Evolutionary conservation across 2,113 vertebrate species (phyloP), one percentile per base, ranked within the genome.

Genomic region (Channa maculata): DNA sequence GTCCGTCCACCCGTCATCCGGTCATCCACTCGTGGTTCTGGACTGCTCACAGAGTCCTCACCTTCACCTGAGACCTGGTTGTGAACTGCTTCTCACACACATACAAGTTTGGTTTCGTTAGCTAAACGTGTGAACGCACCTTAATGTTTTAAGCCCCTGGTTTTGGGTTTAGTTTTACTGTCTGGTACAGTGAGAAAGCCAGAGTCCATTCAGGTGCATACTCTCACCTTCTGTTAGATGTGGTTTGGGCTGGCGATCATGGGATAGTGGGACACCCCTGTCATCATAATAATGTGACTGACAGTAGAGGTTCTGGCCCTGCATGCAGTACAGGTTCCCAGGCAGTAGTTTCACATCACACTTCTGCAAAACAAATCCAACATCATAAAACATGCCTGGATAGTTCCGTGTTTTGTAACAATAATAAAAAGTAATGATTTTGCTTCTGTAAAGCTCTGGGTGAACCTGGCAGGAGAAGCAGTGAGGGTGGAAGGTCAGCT

Each of bases 391-490:
- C 52, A 0, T 3, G 34, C 8, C 49, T 2, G 7, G 10, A 38
- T 41, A 14, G 44, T 46, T 52, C 13, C 6, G 5, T 2, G 1
- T 33, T 50, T n/a, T 34, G n/a, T 7, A 12, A 41, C 4, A 6
- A 57, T 38, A 55, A 3, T 38, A 3, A 55, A 1, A 41, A 41
- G 6, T 5, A 5, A 4, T 41, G 39, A 7, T 24, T 7, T 41
- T 41, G 39, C 6, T 41, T 7, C 39, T 5, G 39, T 41, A 7
- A 41, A 66, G 24, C 13, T 2, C 24, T 15, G 8, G 5, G 24
- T 69, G 52, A 2, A 93, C 93, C 88, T 91, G 90, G 55, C 93
- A 94, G 80, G 83, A 92, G 86, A 94, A 94, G 84, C 93, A 94
- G 46, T 92, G 87, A 7, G 84, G 91, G 11, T 94, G 93, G 72